A percentile compares a stretch with the other conserved stretches of the same genome.
Evolutionary conservation across 2,888 invertebrate species (phyloP).

Genomic region (Heteropelma amictum): DNA sequence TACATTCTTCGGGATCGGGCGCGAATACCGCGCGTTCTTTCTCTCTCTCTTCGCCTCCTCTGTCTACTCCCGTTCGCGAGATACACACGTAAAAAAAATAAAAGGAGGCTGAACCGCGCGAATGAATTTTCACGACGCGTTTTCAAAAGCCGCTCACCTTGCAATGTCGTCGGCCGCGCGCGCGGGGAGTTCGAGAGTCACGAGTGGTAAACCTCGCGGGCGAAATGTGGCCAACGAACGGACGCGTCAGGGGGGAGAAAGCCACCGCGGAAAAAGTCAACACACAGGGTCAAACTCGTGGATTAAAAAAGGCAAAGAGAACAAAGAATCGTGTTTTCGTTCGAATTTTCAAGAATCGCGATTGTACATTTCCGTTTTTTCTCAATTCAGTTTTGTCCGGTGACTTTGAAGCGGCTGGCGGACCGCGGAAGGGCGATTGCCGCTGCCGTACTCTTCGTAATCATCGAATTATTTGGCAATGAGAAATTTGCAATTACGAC

Average conservation of each 20-base stretch:
- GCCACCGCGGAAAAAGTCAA: neutral
- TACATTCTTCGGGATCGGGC: conserved; percentile 34
- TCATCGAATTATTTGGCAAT: conserved; percentile 6
- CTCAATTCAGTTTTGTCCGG: too few relatives aligned
- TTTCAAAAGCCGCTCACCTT: conserved; percentile 56
- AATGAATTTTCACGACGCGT: conserved; percentile 53
- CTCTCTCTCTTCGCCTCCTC: neutral
- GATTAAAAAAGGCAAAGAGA: neutral
- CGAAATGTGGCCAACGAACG: conserved; percentile 10
- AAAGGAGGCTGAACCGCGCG: conserved; percentile 26
- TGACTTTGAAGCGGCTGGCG: too few relatives aligned
- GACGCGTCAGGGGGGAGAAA: conserved; percentile 23
- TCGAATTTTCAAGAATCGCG: too few relatives aligned
- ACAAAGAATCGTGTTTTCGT: too few relatives aligned
- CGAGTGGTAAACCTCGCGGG: conserved; percentile 8
- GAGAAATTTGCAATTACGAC: conserved; percentile 15
- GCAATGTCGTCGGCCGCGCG: conserved; percentile 55
- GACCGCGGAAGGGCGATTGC: too few relatives aligned
- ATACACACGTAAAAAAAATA: neutral
- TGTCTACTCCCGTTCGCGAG: neutral
- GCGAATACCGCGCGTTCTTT: conserved; percentile 12
- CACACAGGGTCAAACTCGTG: neutral
- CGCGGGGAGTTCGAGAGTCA: conserved; percentile 28
- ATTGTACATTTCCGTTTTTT: too few relatives aligned
- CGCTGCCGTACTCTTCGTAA: neutral